Percentiles rank a stretch among this genome's conserved stretches.
phyloP scores from a whole-genome alignment of 2,888 invertebrate species.

The Metopia argyrocephala region DNA sequence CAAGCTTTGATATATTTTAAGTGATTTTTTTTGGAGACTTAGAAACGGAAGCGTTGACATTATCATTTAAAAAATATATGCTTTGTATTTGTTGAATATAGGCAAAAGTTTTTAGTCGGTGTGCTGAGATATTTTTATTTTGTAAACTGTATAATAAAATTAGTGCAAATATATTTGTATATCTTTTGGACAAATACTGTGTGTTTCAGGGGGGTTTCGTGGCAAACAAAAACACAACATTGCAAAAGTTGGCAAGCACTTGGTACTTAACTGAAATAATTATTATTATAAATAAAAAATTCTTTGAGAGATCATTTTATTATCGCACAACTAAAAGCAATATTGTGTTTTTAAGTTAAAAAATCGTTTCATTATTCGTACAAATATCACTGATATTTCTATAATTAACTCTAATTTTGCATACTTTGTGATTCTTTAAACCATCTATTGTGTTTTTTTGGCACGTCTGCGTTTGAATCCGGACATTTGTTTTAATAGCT shows the following conservation, averaged over 20 bases:
- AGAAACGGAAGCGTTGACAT: slow-evolving; percentile 19
- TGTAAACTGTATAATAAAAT: slow-evolving; percentile 46
- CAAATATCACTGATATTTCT: slow-evolving; percentile 51
- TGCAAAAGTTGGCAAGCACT: slow-evolving; percentile 18
- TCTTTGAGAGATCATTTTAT: not conserved
- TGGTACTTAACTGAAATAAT: not conserved
- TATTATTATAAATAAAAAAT: slow-evolving; percentile 21
- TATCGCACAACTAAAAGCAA: slow-evolving; percentile 16
- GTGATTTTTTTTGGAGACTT: slow-evolving; percentile 7
- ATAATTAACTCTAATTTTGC: slow-evolving; percentile 33
- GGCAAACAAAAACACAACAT: slow-evolving; percentile 27
- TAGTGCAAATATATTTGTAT: slow-evolving; percentile 47
- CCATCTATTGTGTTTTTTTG: slow-evolving; percentile 72
- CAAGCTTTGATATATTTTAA: not conserved
- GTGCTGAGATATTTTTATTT: slow-evolving; percentile 30
- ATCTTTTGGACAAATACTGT: slow-evolving; percentile 38
- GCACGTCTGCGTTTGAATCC: slow-evolving; percentile 81
- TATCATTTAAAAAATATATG: slow-evolving; percentile 25
- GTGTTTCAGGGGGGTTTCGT: slow-evolving; percentile 28
- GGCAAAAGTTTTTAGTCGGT: slow-evolving; percentile 40
- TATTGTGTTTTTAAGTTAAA: slow-evolving; percentile 40
- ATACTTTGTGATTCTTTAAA: slow-evolving; percentile 9
- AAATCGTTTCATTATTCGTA: slow-evolving; percentile 25
- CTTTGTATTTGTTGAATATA: slow-evolving; percentile 9
- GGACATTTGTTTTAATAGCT: slow-evolving; percentile 83